These are phyloP conservation scores for Cottoperca gobio DNA, from an alignment of 2,797 vertebrate genomes.

Conservation along the genomic window DNA sequence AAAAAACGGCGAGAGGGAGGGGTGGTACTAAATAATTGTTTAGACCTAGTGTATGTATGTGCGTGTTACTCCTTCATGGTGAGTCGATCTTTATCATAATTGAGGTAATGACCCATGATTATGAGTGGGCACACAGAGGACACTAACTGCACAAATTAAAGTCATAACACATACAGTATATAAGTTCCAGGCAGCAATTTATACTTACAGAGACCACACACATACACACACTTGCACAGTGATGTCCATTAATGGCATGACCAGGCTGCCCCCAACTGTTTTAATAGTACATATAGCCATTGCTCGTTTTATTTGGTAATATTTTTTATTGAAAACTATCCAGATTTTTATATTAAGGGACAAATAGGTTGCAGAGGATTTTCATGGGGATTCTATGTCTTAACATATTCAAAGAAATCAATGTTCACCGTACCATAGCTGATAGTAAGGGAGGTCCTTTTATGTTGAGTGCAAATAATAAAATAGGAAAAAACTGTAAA, in stretches of 20 bases:
- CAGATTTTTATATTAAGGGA: neutral
- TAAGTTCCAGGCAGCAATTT: neutral
- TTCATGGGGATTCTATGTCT: neutral
- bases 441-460: neutral
- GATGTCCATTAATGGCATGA: neutral
- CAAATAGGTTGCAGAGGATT: neutral
- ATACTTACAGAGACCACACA: neutral
- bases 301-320: no score
- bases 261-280: neutral
- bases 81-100: constrained; percentile 28
- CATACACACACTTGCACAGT: neutral
- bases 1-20: neutral
- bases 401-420: no score
- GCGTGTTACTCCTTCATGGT: neutral
- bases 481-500: neutral
- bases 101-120: constrained; percentile 48
- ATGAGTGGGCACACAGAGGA: constrained; percentile 34
- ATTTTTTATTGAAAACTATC: no score
- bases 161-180: neutral
- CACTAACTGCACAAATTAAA: constrained; percentile 7
- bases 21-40: neutral
- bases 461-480: neutral
- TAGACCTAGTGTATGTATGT: constrained; percentile 13
- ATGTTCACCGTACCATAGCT: neutral
- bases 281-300: no score